These are phyloP conservation scores for Chrysolina americana DNA, from an alignment of 2,888 invertebrate genomes.

Conservation along the genomic window DNA sequence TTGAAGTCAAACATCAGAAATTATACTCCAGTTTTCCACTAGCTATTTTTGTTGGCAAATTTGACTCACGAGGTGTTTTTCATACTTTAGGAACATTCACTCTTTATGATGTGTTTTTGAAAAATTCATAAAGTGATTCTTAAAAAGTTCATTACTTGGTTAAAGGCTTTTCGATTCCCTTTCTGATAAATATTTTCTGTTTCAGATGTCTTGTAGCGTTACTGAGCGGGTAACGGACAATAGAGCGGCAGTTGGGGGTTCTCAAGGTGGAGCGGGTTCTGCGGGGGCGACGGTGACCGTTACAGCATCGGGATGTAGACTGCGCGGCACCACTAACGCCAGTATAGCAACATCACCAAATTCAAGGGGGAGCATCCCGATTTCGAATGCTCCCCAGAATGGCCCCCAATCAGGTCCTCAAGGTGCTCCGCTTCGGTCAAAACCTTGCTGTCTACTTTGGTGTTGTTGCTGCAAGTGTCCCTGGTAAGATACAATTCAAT, in stretches of 20 bases:
- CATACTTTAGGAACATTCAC: no score
- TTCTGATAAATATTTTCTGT: background rate
- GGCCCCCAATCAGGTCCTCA: conserved; percentile 62
- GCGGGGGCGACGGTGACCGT: conserved; percentile 56
- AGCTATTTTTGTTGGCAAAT: no score
- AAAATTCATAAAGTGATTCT: no score
- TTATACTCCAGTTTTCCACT: no score
- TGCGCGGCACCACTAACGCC: conserved; percentile 65
- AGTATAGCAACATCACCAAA: conserved; percentile 65
- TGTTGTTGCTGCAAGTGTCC: conserved; percentile 82
- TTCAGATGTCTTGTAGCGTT: conserved; percentile 75
- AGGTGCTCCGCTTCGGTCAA: conserved; percentile 70
- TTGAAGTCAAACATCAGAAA: no score
- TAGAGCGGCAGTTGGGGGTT: conserved; percentile 66
- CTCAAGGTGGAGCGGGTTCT: conserved; percentile 59
- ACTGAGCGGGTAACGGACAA: conserved; percentile 70
- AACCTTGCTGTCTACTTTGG: conserved; percentile 79
- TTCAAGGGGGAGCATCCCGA: conserved; percentile 63
- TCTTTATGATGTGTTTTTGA: no score
- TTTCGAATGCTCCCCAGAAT: conserved; percentile 62
- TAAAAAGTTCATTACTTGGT: no score
- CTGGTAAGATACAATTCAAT: conserved; percentile 70
- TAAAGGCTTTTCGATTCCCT: background rate
- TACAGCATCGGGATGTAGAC: conserved; percentile 60
- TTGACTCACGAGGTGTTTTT: no score